Evolutionary conservation across 2,797 vertebrate genomes (phyloP).

Genomic region (Galaxias olidus): DNA sequence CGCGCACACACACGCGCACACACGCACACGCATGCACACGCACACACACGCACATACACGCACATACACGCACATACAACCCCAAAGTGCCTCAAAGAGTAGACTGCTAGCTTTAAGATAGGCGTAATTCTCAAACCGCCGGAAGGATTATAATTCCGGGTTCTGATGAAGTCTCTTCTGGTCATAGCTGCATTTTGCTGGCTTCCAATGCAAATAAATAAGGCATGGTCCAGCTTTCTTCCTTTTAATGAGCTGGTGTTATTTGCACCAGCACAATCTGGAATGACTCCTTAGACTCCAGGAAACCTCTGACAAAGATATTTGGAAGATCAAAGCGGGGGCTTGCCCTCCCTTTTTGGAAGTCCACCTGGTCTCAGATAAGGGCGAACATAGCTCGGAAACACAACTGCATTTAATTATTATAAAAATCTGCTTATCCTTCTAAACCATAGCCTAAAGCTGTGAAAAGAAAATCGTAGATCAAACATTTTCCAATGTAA

Average conservation of each 20-base stretch:
- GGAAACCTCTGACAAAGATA: conserved; percentile 57
- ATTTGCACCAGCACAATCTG: conserved; percentile 35
- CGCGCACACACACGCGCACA: neutral
- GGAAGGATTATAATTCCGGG: conserved; percentile 43
- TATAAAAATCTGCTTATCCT: conserved; percentile 66
- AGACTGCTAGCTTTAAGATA: conserved; percentile 23
- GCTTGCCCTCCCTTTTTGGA: conserved; percentile 24
- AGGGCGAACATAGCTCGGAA: conserved; percentile 51
- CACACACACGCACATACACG: neutral
- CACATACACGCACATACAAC: conserved; percentile 1
- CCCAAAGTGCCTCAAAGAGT: conserved; percentile 12
- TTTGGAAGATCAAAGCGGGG: conserved; percentile 59
- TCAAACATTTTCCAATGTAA: conserved; percentile 52
- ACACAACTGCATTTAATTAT: conserved; percentile 64
- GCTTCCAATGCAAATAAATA: conserved; percentile 38
- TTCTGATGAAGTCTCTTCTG: conserved; percentile 27
- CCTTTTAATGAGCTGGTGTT: conserved; percentile 34
- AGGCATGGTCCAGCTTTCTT: conserved; percentile 9
- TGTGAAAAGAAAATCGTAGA: conserved; percentile 45
- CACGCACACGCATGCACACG: no score
- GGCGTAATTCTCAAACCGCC: conserved; percentile 10
- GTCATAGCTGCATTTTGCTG: conserved; percentile 31
- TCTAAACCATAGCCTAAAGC: conserved; percentile 59
- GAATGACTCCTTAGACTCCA: conserved; percentile 40
- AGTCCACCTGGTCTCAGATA: conserved; percentile 55